These are phyloP conservation scores for Dilophus febrilis DNA, from an alignment of 2,888 invertebrate genomes.

Conservation along the genomic window DNA sequence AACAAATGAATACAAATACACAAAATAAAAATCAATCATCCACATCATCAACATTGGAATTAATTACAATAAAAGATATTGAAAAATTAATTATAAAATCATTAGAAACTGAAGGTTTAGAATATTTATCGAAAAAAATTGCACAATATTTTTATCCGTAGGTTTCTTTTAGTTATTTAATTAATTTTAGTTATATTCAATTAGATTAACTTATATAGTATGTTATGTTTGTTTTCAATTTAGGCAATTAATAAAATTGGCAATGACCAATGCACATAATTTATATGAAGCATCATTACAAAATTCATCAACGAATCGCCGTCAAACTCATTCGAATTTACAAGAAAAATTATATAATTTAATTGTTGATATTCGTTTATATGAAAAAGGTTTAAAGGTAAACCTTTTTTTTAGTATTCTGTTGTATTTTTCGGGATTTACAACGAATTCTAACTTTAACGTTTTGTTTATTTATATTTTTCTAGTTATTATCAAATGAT, in stretches of 20 bases:
- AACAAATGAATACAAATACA: slow-evolving; percentile 30
- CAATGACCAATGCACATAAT: slow-evolving; percentile 48
- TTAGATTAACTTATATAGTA: too few relatives aligned
- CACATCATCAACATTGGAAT: slow-evolving; percentile 36
- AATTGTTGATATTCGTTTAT: slow-evolving; percentile 55
- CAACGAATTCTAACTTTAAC: background rate
- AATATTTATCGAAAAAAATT: slow-evolving; percentile 50
- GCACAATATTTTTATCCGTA: slow-evolving; percentile 52
- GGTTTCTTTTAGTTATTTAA: too few relatives aligned
- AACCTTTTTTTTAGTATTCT: background rate
- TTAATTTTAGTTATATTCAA: too few relatives aligned
- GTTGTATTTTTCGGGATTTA: background rate
- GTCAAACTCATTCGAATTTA: slow-evolving; percentile 63
- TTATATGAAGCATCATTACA: slow-evolving; percentile 59
- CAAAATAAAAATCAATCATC: slow-evolving; percentile 3
- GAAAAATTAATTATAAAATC: slow-evolving; percentile 39
- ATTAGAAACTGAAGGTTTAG: slow-evolving; percentile 54
- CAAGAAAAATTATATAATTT: slow-evolving; percentile 70
- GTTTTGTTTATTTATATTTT: too few relatives aligned
- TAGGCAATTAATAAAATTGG: slow-evolving; percentile 48
- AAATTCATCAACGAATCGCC: slow-evolving; percentile 46
- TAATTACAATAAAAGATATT: slow-evolving; percentile 50
- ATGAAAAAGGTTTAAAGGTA: slow-evolving; percentile 58
- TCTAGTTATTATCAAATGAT: slow-evolving; percentile 36
- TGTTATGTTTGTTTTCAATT: background rate